Percentiles rank a stretch among this genome's conserved stretches.
phyloP scores from a whole-genome alignment of 2,888 invertebrate genomes.

The Sympetrum striolatum region DNA sequence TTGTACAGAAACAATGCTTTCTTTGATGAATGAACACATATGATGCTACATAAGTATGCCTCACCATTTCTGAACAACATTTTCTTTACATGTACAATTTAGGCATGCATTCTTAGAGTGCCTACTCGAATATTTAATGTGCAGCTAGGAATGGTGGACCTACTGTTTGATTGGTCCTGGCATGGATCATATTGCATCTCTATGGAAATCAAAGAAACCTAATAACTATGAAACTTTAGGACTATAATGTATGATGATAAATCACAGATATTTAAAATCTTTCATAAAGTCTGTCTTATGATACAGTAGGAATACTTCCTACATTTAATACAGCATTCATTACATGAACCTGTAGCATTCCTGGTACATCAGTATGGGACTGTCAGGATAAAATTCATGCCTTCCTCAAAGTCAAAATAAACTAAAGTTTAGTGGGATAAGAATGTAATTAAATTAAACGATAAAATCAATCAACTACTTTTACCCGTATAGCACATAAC shows the following conservation, averaged over 20 bases:
- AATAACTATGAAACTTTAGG: conserved; percentile 5
- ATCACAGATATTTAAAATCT: conserved; percentile 38
- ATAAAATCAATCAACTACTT: conserved; percentile 1
- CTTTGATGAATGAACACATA: conserved; percentile 37
- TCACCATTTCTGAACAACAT: conserved; percentile 7
- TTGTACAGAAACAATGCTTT: background rate
- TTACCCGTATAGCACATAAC: conserved; percentile 38
- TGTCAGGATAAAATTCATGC: background rate
- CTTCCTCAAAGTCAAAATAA: background rate
- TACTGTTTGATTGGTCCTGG: conserved; percentile 16
- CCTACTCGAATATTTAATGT: conserved; percentile 3
- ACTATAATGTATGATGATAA: conserved; percentile 42
- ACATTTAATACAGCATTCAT: background rate
- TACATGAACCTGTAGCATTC: background rate
- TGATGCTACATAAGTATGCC: background rate
- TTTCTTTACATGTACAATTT: background rate
- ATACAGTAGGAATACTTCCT: background rate
- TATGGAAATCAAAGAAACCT: background rate
- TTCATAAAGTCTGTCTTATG: conserved; percentile 23
- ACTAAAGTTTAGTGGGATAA: background rate
- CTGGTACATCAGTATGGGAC: conserved; percentile 16
- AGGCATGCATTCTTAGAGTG: conserved; percentile 10
- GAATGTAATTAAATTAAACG: background rate
- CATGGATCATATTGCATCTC: background rate
- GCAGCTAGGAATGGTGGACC: conserved; percentile 31